Evolutionary conservation across 2,888 invertebrate species (phyloP).

Genomic region (Cephonodes hylas): DNA sequence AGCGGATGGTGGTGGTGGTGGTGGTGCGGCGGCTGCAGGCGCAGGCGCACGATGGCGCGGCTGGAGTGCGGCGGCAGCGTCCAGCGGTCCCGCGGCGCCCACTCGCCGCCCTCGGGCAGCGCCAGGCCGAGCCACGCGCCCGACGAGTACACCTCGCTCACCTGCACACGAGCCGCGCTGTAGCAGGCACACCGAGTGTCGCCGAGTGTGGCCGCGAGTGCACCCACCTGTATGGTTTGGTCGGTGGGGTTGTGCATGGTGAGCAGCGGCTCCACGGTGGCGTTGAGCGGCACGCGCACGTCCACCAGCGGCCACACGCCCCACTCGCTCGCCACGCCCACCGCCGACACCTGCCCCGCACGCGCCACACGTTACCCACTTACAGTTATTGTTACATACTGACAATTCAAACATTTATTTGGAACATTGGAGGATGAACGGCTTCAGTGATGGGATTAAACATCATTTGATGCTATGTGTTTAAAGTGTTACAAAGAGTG

Average conservation of each 20-base stretch:
- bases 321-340: constrained; percentile 94
- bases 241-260: constrained; percentile 97
- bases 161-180: constrained; percentile 59
- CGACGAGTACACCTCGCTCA: constrained; percentile 91
- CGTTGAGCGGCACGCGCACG: constrained; percentile 94
- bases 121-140: constrained; percentile 96
- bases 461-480: no score
- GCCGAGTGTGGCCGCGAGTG: not conserved
- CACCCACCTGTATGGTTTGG: constrained; percentile 90
- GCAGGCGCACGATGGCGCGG: constrained; percentile 92
- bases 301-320: constrained; percentile 94
- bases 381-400: no score
- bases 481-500: no score
- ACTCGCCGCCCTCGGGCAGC: constrained; percentile 88
- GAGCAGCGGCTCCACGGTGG: constrained; percentile 93
- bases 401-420: no score
- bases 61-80: constrained; percentile 93
- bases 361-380: no score
- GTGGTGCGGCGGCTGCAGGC: constrained; percentile 37
- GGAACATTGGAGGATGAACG: no score
- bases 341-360: constrained; percentile 85
- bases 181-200: no score
- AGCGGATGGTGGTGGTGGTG: constrained; percentile 52
- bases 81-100: constrained; percentile 91
- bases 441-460: no score